Evolutionary conservation across 2,797 vertebrate genomes (phyloP).

Genomic region (Brachymystax lenok): DNA sequence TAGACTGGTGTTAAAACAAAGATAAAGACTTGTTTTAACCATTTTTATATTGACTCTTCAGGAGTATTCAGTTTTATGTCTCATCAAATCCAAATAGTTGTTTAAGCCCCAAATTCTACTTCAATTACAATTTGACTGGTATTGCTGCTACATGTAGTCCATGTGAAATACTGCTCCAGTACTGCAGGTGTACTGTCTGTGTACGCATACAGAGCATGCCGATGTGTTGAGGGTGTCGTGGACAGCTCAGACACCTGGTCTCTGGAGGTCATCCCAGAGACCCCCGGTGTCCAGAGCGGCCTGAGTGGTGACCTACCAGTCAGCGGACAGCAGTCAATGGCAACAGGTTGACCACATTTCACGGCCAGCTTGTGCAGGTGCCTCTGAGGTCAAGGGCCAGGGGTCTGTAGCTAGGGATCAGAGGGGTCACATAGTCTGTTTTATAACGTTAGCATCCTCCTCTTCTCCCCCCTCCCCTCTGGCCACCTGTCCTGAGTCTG

Average conservation of each 20-base stretch:
- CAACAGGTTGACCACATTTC: constrained; percentile 46
- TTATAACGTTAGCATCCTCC: constrained; percentile 34
- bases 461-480: constrained; percentile 2
- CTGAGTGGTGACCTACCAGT: constrained; percentile 10
- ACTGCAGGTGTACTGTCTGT: constrained; percentile 28
- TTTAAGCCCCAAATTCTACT: constrained; percentile 9
- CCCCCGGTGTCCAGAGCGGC: constrained; percentile 34
- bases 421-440: constrained; percentile 56
- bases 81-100: constrained; percentile 37
- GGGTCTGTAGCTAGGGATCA: constrained; percentile 32
- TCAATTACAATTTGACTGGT: background rate
- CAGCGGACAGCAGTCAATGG: constrained; percentile 14
- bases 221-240: constrained; percentile 1
- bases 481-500: constrained; percentile 59
- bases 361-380: constrained; percentile 61
- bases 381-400: constrained; percentile 37
- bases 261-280: constrained; percentile 31
- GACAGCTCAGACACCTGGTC: constrained; percentile 13
- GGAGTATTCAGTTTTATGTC: constrained; percentile 28
- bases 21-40: constrained; percentile 4
- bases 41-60: constrained; percentile 49
- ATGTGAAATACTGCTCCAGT: background rate
- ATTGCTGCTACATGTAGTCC: background rate
- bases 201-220: background rate
- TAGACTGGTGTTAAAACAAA: constrained; percentile 47